Percentiles rank a stretch among this genome's conserved stretches.
Conservation (phyloP, 2,888 invertebrate genomes). For the Pomacea canaliculata region DNA sequence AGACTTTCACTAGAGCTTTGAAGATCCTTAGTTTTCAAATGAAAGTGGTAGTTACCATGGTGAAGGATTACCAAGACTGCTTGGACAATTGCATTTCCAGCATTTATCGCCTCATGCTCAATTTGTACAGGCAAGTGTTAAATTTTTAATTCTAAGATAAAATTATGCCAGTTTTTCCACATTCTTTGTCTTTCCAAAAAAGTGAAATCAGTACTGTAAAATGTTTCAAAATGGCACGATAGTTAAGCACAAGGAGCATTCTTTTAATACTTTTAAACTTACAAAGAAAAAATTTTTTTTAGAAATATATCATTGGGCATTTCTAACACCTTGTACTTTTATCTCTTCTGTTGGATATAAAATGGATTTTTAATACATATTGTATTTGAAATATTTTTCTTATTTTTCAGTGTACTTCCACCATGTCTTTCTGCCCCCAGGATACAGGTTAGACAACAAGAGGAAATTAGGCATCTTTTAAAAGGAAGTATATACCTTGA, state of each 20-base stretch:
- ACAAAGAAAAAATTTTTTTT: too few species aligned
- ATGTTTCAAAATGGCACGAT: too few species aligned
- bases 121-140: slow-evolving; percentile 46
- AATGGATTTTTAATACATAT: not conserved
- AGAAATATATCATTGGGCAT: too few species aligned
- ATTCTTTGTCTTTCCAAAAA: too few species aligned
- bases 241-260: too few species aligned
- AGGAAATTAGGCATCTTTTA: slow-evolving; percentile 51
- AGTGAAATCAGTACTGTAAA: too few species aligned
- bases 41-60: slow-evolving; percentile 57
- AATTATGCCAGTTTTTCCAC: too few species aligned
- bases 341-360: not conserved
- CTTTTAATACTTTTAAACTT: too few species aligned
- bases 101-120: slow-evolving; percentile 44
- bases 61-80: slow-evolving; percentile 52
- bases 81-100: slow-evolving; percentile 42
- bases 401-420: slow-evolving; percentile 32
- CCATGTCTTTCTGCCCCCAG: slow-evolving; percentile 41
- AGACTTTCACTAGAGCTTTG: slow-evolving; percentile 56
- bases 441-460: slow-evolving; percentile 36
- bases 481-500: slow-evolving; percentile 49
- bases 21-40: slow-evolving; percentile 64
- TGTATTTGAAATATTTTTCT: not conserved
- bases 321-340: not conserved
- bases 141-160: too few species aligned